Base-by-base conservation (phyloP, 2,113 vertebrate species). In the Euleptes europaea region DNA sequence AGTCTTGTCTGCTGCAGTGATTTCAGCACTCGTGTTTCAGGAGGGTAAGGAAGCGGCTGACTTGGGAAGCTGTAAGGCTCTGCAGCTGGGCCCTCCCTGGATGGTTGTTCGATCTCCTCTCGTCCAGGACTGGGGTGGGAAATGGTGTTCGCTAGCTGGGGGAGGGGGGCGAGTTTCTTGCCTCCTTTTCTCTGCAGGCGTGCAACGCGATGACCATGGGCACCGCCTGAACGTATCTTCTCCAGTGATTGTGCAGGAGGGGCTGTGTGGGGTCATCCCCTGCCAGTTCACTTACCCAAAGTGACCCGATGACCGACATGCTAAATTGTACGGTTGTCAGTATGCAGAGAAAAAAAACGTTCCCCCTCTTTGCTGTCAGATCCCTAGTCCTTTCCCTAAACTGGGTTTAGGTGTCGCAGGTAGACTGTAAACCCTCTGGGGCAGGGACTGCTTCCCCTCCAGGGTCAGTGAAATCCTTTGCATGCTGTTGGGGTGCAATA, bases 301-400 rank as follows among this genome's bases (percentile, higher is more conserved):
- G 42, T 0, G 0, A 0, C 0, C 42, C 57, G 65, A 12, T 66
- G 15, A 3, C 0, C 0, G 0, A 0, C 0, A 1, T 23, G 5
- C 1, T 21, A 0, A 0, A 44, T 33, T 78, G 66, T n/a, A 35
- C n/a, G 83, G 66, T 15, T 78, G 19, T 42, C 78, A 75, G 83
- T 83, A 4, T 7, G 11, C 8, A 3, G 5, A 17, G 19, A 4
- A n/a, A n/a, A n/a, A n/a, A n/a, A n/a, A n/a, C n/a, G n/a, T n/a
- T n/a, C n/a, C n/a, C n/a, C 23, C 14, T 23, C 21, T 57, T 23
- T 23, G 14, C 54, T 21, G 3, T 21, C 17, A 57, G 23, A 57
- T 57, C 54, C 54, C 54, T 23, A 14, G 54, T 23, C 5, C 54
- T 57, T 57, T 57, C 4, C 54, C 21, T 57, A 57, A 57, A 57